These are phyloP conservation scores for Caenorhabditis zanzibari DNA, from an alignment of 2,888 invertebrate genomes.

Conservation along the genomic window DNA sequence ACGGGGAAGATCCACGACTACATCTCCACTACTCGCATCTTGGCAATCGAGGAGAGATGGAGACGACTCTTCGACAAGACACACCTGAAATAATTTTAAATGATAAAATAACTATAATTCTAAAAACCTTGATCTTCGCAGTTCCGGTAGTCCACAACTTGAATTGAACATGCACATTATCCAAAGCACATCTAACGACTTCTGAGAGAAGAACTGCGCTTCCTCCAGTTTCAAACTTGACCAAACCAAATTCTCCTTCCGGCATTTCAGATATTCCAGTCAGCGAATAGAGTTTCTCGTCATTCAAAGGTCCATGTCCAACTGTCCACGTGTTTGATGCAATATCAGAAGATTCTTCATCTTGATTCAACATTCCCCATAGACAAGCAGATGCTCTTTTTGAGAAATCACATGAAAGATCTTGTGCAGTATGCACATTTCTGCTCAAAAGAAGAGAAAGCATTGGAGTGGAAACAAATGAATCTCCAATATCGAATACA, in stretches of 20 bases:
- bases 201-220: slow-evolving; percentile 74
- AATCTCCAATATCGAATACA: slow-evolving; percentile 78
- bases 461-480: slow-evolving; percentile 80
- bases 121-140: slow-evolving; percentile 71
- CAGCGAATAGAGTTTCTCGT: slow-evolving; percentile 78
- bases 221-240: slow-evolving; percentile 75
- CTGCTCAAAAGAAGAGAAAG: slow-evolving; percentile 76
- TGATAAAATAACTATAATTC: too few species aligned
- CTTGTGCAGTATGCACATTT: slow-evolving; percentile 79
- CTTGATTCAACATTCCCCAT: slow-evolving; percentile 76
- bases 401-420: slow-evolving; percentile 80
- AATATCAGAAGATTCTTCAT: slow-evolving; percentile 66
- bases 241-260: slow-evolving; percentile 79
- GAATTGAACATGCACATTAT: slow-evolving; percentile 73
- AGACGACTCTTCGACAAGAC: slow-evolving; percentile 75
- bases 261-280: slow-evolving; percentile 76
- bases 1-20: slow-evolving; percentile 74
- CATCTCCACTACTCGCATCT: slow-evolving; percentile 69
- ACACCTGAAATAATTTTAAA: slow-evolving; percentile 71
- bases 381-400: slow-evolving; percentile 79
- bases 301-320: slow-evolving; percentile 80
- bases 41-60: slow-evolving; percentile 77
- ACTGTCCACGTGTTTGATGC: slow-evolving; percentile 75
- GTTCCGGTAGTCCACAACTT: slow-evolving; percentile 74
- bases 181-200: slow-evolving; percentile 72